Conservation (phyloP, 2,888 invertebrate species). For the Minunthozetes semirufus region DNA sequence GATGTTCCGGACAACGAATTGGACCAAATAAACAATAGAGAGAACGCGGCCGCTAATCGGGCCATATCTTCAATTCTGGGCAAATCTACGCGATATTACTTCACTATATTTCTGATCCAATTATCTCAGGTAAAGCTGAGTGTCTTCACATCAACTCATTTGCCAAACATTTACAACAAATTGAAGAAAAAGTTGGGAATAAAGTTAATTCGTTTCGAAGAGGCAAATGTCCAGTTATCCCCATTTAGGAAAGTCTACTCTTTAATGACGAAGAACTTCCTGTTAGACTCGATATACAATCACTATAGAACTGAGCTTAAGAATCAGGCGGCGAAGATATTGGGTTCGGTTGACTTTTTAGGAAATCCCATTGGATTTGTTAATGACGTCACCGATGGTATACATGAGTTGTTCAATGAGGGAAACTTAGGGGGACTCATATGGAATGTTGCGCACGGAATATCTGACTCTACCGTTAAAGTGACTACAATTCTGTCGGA, state of each 20-base stretch:
- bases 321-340: constrained; percentile 89
- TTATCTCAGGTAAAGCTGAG: constrained; percentile 77
- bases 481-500: constrained; percentile 70
- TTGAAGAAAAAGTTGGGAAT: constrained; percentile 79
- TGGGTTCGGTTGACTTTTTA: constrained; percentile 93
- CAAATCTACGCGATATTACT: constrained; percentile 67
- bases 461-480: constrained; percentile 95
- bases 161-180: constrained; percentile 64
- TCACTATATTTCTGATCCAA: constrained; percentile 69
- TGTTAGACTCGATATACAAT: constrained; percentile 69
- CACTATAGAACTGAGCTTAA: constrained; percentile 79
- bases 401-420: constrained; percentile 82
- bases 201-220: constrained; percentile 89
- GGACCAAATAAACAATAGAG: constrained; percentile 29
- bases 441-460: constrained; percentile 91
- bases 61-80: constrained; percentile 63
- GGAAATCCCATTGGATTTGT: constrained; percentile 95
- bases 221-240: constrained; percentile 79
- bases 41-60: constrained; percentile 45
- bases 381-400: constrained; percentile 90
- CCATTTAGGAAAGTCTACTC: constrained; percentile 78
- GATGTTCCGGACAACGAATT: constrained; percentile 30
- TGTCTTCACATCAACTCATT: constrained; percentile 77
- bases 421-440: constrained; percentile 85
- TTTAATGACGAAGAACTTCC: constrained; percentile 81